These are phyloP conservation scores for Sinella curviseta DNA, from an alignment of 1,140 invertebrate species.

Conservation along the genomic window DNA sequence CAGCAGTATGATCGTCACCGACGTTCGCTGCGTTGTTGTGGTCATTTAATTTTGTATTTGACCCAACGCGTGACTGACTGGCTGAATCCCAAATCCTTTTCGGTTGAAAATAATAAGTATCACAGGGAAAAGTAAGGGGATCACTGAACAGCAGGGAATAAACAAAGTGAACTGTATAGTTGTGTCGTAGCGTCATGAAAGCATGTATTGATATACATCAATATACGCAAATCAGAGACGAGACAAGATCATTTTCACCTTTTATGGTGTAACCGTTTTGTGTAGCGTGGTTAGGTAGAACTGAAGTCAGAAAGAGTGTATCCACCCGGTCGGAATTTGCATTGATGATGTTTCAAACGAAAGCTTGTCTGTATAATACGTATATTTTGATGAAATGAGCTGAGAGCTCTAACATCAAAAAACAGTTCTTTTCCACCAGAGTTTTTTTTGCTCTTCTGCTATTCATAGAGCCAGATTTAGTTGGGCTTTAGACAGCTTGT, in stretches of 20 bases:
- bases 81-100: too few relatives aligned
- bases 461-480: not conserved
- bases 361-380: not conserved
- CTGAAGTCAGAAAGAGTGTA: not conserved
- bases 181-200: not conserved
- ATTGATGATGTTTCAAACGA: not conserved
- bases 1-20: too few relatives aligned
- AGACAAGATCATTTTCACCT: constrained; percentile 20
- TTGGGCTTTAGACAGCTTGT: not conserved
- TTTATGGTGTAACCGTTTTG: constrained; percentile 1
- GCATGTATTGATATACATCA: constrained; percentile 1
- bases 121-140: too few relatives aligned
- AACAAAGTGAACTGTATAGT: too few relatives aligned
- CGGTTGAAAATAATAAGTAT: too few relatives aligned
- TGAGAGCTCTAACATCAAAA: not conserved
- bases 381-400: not conserved
- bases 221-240: not conserved
- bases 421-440: not conserved
- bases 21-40: too few relatives aligned
- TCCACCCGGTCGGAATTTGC: not conserved
- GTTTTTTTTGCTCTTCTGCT: not conserved
- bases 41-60: too few relatives aligned
- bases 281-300: not conserved
- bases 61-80: too few relatives aligned
- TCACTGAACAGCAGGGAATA: too few relatives aligned